Conservation (phyloP, 92 coral and sea anemone species). For the Phenganax marumi region DNA sequence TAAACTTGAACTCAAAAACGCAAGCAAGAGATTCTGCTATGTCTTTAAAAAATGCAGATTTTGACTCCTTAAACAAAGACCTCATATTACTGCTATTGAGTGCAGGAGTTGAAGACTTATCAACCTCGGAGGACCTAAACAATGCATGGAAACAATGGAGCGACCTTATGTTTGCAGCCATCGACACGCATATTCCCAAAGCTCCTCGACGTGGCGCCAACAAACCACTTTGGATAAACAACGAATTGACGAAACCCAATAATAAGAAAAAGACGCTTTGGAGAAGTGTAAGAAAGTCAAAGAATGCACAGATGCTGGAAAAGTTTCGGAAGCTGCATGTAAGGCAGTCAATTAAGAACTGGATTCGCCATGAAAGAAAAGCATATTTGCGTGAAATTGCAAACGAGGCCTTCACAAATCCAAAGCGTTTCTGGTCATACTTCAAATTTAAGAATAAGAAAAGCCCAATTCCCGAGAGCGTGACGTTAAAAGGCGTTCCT, state of each 20-base stretch:
- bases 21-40: slow-evolving; percentile 26
- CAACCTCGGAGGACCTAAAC: slow-evolving; percentile 42
- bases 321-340: slow-evolving; percentile 51
- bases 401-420: slow-evolving; percentile 48
- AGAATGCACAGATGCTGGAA: slow-evolving; percentile 32
- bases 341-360: slow-evolving; percentile 53
- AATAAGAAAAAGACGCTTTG: slow-evolving; percentile 53
- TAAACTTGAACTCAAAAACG: slow-evolving; percentile 31
- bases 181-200: neutral
- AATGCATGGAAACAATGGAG: slow-evolving; percentile 43
- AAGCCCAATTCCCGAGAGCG: slow-evolving; percentile 55
- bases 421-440: slow-evolving; percentile 59
- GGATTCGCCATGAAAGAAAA: slow-evolving; percentile 55
- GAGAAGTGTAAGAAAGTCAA: slow-evolving; percentile 36
- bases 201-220: slow-evolving; percentile 10
- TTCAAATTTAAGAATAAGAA: slow-evolving; percentile 50
- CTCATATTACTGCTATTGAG: slow-evolving; percentile 31
- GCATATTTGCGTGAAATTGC: slow-evolving; percentile 48
- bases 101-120: slow-evolving; percentile 28
- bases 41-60: slow-evolving; percentile 55
- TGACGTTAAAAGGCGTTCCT: slow-evolving; percentile 35
- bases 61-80: slow-evolving; percentile 21
- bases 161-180: slow-evolving; percentile 17
- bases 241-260: slow-evolving; percentile 54
- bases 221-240: slow-evolving; percentile 52